These are phyloP conservation scores for Pedetes capensis DNA, from an alignment of 2,113 vertebrate species.

Conservation along the genomic window DNA sequence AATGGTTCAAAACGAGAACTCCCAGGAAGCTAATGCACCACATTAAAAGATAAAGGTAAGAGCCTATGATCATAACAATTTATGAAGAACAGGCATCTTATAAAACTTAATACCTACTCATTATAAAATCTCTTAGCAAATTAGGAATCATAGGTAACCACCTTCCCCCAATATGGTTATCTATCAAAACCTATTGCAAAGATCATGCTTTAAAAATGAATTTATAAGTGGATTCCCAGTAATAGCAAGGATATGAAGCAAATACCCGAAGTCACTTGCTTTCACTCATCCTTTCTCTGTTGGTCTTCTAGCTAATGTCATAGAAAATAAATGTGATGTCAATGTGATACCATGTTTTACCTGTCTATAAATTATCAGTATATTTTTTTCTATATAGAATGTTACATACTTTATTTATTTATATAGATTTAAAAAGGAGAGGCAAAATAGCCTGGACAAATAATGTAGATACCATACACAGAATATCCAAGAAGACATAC, in stretches of 20 bases:
- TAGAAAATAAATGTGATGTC: neutral
- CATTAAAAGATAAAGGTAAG: slow-evolving; percentile 27
- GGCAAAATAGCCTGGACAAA: neutral
- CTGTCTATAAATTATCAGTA: no score
- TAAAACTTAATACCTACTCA: slow-evolving; percentile 19
- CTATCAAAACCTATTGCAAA: slow-evolving; percentile 18
- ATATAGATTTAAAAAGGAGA: neutral
- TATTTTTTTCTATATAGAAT: no score
- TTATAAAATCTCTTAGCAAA: slow-evolving; percentile 12
- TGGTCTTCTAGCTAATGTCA: neutral
- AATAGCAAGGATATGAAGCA: neutral
- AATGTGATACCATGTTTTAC: no score
- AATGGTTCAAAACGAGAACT: slow-evolving; percentile 33
- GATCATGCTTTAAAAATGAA: neutral
- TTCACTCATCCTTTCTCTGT: neutral
- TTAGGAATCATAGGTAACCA: neutral
- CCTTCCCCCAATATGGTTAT: neutral
- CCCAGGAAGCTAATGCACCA: neutral
- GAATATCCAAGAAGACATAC: neutral
- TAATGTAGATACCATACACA: neutral
- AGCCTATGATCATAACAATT: slow-evolving; percentile 7
- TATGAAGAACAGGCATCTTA: slow-evolving; percentile 18
- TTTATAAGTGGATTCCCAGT: neutral
- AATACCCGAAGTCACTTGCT: neutral
- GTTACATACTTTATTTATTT: neutral